A percentile compares a stretch with the other conserved stretches of the same genome.
Conservation (phyloP, 2,797 vertebrate species). For the Hydrophis major region DNA sequence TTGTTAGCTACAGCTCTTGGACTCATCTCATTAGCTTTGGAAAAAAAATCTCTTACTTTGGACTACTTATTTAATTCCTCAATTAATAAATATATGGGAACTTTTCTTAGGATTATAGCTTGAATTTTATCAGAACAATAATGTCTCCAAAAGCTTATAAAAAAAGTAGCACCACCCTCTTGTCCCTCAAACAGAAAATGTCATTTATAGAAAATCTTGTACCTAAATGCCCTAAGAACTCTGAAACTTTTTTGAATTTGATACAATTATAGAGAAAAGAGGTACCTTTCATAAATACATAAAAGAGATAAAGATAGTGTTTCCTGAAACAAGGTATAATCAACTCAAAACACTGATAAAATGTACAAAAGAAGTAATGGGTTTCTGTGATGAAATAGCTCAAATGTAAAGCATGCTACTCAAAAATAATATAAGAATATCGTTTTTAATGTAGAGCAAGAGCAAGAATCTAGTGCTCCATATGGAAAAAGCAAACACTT, state of each 20-base stretch:
- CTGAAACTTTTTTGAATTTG: not conserved
- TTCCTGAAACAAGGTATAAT: not conserved
- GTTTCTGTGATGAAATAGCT: not conserved
- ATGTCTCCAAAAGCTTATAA: not conserved
- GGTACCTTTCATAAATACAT: not conserved
- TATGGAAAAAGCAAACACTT: not conserved
- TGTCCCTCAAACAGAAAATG: not conserved
- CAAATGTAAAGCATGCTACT: not conserved
- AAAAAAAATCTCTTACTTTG: not conserved
- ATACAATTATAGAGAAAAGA: not conserved
- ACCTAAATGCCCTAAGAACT: not conserved
- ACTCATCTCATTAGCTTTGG: not conserved
- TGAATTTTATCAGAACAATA: not conserved
- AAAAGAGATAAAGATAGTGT: not conserved
- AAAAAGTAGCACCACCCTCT: not conserved
- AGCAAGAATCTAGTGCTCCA: not conserved
- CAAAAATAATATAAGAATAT: not conserved
- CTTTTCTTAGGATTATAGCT: not conserved
- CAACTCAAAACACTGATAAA: not conserved
- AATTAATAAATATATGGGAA: not conserved
- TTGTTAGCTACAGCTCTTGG: not conserved
- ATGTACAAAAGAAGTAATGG: not conserved
- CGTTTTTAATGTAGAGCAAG: not conserved
- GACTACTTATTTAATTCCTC: not conserved
- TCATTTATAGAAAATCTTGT: not conserved